These are phyloP conservation scores for Pinctada fucata DNA, from an alignment of 2,888 invertebrate genomes.

Conservation along the genomic window DNA sequence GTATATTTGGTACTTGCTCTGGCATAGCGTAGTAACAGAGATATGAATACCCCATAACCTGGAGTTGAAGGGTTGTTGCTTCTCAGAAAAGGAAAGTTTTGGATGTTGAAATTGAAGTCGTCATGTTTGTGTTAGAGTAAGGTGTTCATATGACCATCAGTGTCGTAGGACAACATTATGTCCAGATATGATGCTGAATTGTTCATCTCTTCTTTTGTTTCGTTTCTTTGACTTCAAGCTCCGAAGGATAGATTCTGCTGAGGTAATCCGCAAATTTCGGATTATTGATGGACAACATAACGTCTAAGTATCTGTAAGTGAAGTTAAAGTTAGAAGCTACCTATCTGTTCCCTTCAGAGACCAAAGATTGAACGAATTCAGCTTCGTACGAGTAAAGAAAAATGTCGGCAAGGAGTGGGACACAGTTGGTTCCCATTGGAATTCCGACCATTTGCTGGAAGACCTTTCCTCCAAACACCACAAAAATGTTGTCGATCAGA, in stretches of 20 bases:
- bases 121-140: background rate
- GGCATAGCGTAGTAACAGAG: background rate
- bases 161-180: background rate
- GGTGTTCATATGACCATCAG: background rate
- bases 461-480: too few relatives aligned
- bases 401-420: too few relatives aligned
- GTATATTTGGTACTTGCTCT: background rate
- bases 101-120: background rate
- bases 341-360: background rate
- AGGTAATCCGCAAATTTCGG: background rate
- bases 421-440: too few relatives aligned
- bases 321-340: background rate
- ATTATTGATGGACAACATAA: background rate
- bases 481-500: too few relatives aligned
- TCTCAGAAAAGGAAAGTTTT: constrained; percentile 1
- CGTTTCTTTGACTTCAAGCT: background rate
- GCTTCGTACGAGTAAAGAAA: too few relatives aligned
- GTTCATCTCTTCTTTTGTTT: background rate
- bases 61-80: background rate
- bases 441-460: too few relatives aligned
- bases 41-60: background rate
- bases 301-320: background rate
- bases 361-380: too few relatives aligned
- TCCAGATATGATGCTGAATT: background rate
- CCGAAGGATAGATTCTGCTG: background rate